Percentiles rank a stretch among this genome's conserved stretches.
These are phyloP conservation scores for Sapayoa aenigma DNA, from an alignment of 2,113 vertebrate genomes.

Conservation along the genomic window DNA sequence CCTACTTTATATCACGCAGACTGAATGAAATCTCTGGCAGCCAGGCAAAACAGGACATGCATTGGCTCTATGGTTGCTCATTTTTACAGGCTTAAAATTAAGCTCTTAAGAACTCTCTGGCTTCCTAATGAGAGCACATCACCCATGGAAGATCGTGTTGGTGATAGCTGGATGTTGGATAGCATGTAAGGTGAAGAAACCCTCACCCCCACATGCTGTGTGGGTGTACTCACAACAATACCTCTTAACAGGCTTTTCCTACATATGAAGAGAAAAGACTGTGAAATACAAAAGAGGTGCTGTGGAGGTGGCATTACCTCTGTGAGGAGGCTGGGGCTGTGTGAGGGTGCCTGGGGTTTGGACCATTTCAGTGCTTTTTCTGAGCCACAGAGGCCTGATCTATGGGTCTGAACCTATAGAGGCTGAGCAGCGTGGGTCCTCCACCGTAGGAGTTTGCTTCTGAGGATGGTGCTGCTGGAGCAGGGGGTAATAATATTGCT, in stretches of 20 bases:
- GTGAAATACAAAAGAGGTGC: neutral
- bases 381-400: accelerated
- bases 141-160: neutral
- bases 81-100: neutral
- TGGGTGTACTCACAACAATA: accelerated
- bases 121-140: neutral
- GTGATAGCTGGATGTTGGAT: neutral
- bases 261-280: neutral
- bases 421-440: neutral
- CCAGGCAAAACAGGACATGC: constrained; percentile 22
- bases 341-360: neutral
- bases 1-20: neutral
- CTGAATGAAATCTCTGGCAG: neutral
- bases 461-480: neutral
- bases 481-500: neutral
- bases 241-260: neutral
- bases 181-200: accelerated
- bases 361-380: neutral
- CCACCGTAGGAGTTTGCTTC: neutral
- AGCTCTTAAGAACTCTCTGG: neutral
- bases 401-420: neutral
- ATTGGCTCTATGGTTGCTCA: neutral
- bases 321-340: accelerated
- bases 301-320: neutral
- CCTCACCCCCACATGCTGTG: accelerated